Percentiles rank a stretch among this genome's conserved stretches.
phyloP scores from a whole-genome alignment of 2,888 invertebrate genomes.

The Lithophane ornitopus region DNA sequence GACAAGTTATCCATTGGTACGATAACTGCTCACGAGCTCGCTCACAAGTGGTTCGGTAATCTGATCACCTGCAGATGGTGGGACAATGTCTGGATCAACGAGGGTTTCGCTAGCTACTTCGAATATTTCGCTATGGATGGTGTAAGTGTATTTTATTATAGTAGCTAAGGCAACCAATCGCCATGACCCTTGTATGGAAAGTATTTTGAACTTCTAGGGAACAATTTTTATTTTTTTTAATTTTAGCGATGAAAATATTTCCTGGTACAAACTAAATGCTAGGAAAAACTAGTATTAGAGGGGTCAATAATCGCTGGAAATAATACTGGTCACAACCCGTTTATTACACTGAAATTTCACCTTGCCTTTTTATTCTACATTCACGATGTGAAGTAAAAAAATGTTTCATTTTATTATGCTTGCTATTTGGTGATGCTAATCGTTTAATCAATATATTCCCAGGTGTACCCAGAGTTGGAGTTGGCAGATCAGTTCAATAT shows the following conservation, averaged over 20 bases:
- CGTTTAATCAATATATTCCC: constrained; percentile 19
- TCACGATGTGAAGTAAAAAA: background rate
- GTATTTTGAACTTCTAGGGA: background rate
- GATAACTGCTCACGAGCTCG: constrained; percentile 90
- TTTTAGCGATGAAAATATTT: too few relatives aligned
- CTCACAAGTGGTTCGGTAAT: constrained; percentile 96
- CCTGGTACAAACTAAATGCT: too few relatives aligned
- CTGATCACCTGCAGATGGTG: constrained; percentile 93
- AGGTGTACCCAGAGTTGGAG: constrained; percentile 87
- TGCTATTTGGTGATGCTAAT: background rate
- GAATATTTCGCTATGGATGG: constrained; percentile 91
- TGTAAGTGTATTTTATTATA: constrained; percentile 71
- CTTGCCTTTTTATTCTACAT: background rate
- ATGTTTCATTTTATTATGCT: too few relatives aligned
- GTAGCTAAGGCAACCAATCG: background rate
- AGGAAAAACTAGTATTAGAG: too few relatives aligned
- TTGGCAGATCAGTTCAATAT: constrained; percentile 93
- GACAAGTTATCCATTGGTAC: constrained; percentile 87
- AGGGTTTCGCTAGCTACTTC: constrained; percentile 93
- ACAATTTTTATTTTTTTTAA: background rate
- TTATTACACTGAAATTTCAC: background rate
- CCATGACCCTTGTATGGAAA: background rate
- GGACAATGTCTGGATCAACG: constrained; percentile 94
- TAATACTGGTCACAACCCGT: background rate
- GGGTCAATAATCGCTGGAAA: background rate